Evolutionary conservation across 2,113 vertebrate species (phyloP).

Genomic region (Lynx canadensis): DNA sequence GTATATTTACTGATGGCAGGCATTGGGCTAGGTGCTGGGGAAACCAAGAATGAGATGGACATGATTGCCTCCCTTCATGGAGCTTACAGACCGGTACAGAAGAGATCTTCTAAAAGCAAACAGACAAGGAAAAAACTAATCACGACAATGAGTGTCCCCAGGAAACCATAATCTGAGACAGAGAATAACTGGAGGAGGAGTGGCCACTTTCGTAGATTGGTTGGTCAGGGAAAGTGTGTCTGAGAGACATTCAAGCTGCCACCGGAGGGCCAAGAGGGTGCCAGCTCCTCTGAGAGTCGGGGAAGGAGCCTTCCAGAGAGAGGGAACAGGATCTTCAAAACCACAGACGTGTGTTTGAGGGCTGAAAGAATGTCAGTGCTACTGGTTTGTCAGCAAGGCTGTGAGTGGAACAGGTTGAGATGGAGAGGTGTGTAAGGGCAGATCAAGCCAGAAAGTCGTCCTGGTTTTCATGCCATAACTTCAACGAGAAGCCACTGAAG

Average conservation of each 20-base stretch:
- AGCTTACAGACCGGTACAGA: not conserved
- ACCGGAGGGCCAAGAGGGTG: not conserved
- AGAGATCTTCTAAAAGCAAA: not conserved
- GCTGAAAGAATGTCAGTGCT: not conserved
- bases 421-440: not conserved
- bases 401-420: not conserved
- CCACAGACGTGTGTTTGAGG: not conserved
- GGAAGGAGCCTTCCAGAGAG: not conserved
- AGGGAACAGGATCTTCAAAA: not conserved
- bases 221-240: not conserved
- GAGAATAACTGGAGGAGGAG: not conserved
- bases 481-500: not conserved
- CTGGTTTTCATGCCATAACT: not conserved
- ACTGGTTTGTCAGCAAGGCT: not conserved
- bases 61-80: not conserved
- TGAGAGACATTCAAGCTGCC: not conserved
- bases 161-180: not conserved
- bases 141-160: not conserved
- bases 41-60: not conserved
- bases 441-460: not conserved
- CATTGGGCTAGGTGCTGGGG: not conserved
- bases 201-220: not conserved
- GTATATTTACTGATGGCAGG: not conserved
- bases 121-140: not conserved
- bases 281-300: not conserved